A percentile compares a stretch with the other conserved stretches of the same genome.
phyloP scores from a whole-genome alignment of 2,888 invertebrate genomes.

The Furcula furcula region DNA sequence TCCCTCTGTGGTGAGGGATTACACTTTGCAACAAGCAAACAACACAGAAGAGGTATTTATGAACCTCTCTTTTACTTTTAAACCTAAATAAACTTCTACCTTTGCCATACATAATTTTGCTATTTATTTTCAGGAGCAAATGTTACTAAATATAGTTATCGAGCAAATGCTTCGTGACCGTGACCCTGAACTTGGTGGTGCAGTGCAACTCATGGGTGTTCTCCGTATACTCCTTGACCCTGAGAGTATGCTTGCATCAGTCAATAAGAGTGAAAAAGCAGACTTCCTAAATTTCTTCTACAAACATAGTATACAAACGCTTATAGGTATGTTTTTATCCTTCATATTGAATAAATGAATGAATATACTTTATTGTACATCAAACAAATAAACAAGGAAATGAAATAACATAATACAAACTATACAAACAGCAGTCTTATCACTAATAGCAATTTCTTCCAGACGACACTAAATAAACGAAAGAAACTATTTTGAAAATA shows the following conservation, averaged over 20 bases:
- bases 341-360: not conserved
- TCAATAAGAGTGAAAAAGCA: slow-evolving; percentile 97
- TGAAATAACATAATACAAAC: too few species aligned
- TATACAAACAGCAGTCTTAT: too few species aligned
- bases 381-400: not conserved
- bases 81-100: not conserved
- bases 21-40: slow-evolving; percentile 95
- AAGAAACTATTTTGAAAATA: too few species aligned
- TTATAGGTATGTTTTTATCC: slow-evolving; percentile 89
- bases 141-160: slow-evolving; percentile 97
- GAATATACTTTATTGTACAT: too few species aligned
- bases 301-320: slow-evolving; percentile 97
- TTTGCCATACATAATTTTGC: not conserved
- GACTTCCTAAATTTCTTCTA: slow-evolving; percentile 99
- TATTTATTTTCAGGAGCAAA: slow-evolving; percentile 87
- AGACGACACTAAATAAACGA: too few species aligned
- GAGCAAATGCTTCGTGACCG: slow-evolving; percentile 98
- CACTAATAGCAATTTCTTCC: too few species aligned
- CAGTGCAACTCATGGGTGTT: slow-evolving; percentile 98
- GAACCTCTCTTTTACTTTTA: not conserved
- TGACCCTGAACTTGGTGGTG: slow-evolving; percentile 98
- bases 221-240: slow-evolving; percentile 96
- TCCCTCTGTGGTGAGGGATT: slow-evolving; percentile 98
- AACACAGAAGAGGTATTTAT: slow-evolving; percentile 91
- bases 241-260: slow-evolving; percentile 97